Evolutionary conservation across 2,113 vertebrate species (phyloP).

Genomic region (Podiceps cristatus): DNA sequence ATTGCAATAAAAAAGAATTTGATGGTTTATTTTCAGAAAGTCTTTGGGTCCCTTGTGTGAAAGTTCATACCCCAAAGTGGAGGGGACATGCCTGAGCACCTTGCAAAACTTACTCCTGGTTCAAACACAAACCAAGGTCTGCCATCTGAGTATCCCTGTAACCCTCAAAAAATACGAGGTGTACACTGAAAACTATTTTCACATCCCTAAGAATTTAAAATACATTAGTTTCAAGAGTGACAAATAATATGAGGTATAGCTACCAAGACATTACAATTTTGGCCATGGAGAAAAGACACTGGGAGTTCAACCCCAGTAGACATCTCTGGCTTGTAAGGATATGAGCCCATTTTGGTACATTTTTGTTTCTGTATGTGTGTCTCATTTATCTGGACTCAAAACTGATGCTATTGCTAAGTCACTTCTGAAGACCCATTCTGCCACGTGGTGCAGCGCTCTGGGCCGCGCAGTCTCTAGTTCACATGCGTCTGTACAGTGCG

Average conservation of each 20-base stretch:
- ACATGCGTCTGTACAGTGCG: rapidly evolving
- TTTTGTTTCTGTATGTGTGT: background rate
- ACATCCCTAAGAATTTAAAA: background rate
- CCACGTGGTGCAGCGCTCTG: rapidly evolving
- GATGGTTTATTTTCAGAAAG: background rate
- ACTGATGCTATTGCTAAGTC: background rate
- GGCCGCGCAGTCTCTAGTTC: rapidly evolving
- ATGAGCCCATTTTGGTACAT: background rate
- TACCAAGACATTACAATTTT: background rate
- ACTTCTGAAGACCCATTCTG: background rate
- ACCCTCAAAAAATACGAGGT: background rate
- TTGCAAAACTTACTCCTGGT: background rate
- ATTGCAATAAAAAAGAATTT: background rate
- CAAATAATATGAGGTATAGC: background rate
- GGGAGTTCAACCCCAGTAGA: background rate
- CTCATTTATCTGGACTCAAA: background rate
- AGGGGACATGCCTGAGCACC: background rate
- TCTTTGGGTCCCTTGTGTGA: background rate
- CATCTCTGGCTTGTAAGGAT: background rate
- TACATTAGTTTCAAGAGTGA: background rate
- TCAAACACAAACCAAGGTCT: background rate
- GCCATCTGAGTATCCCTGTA: background rate
- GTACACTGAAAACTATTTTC: background rate
- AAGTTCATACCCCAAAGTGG: background rate
- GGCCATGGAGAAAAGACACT: background rate